A percentile compares a stretch with the other conserved stretches of the same genome.
Conservation (phyloP, 2,797 vertebrate genomes). For the Hylomyscus alleni region DNA sequence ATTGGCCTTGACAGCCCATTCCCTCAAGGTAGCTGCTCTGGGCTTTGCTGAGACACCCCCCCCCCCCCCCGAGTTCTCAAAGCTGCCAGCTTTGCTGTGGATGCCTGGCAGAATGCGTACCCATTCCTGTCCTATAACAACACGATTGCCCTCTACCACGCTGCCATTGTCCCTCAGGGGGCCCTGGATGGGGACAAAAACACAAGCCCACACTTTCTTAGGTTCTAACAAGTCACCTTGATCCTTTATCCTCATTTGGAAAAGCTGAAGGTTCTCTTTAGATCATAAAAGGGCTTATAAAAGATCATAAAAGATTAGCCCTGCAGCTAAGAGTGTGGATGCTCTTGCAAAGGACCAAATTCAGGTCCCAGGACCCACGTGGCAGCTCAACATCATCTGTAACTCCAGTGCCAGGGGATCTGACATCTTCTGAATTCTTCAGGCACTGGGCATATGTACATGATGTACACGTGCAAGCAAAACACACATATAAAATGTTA, state of each 20-base stretch:
- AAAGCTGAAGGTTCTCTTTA: not conserved
- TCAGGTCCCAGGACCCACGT: not conserved
- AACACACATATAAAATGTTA: not conserved
- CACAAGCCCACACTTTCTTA: not conserved
- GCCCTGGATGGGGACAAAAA: no score
- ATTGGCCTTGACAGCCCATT: not conserved
- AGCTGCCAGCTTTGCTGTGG: not conserved
- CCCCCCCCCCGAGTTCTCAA: not conserved
- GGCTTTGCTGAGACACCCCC: not conserved
- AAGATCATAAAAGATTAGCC: not conserved
- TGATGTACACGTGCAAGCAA: not conserved
- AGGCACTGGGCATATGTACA: not conserved
- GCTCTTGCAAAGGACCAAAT: not conserved
- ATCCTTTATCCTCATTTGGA: no score
- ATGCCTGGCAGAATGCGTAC: no score
- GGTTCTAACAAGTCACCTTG: not conserved
- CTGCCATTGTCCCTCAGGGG: not conserved
- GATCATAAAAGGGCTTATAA: not conserved
- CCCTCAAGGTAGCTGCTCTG: not conserved
- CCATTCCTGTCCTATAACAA: not conserved
- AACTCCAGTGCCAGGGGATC: not conserved
- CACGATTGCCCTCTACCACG: not conserved
- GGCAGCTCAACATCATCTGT: not conserved
- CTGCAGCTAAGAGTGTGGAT: not conserved
- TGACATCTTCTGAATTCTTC: not conserved